These are phyloP conservation scores for Pocillopora verrucosa DNA, from an alignment of 64 coral and sea anemone species.

Conservation along the genomic window DNA sequence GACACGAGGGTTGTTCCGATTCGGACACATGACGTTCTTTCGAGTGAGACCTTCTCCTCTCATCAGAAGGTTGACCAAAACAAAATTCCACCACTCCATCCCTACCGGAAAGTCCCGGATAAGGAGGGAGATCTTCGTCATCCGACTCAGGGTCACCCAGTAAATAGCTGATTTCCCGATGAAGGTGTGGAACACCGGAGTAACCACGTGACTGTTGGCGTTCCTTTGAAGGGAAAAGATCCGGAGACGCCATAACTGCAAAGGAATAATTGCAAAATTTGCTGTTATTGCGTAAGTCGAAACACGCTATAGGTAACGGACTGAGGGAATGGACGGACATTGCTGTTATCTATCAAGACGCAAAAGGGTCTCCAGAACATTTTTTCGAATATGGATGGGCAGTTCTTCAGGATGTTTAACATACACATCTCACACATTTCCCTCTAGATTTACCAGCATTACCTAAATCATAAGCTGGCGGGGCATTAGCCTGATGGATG, in stretches of 20 bases:
- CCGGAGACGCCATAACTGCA: constrained; percentile 63
- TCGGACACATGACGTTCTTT: constrained; percentile 24
- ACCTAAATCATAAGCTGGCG: constrained; percentile 80
- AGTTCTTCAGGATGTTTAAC: too few species aligned
- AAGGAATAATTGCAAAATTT: background rate
- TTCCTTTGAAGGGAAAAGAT: constrained; percentile 52
- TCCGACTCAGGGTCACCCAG: constrained; percentile 68
- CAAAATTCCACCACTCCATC: constrained; percentile 49
- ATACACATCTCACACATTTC: too few species aligned
- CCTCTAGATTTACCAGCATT: background rate
- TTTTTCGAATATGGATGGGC: too few species aligned
- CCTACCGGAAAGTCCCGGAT: constrained; percentile 62
- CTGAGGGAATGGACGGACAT: too few species aligned
- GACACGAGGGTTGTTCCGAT: constrained; percentile 23
- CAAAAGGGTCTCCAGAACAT: too few species aligned
- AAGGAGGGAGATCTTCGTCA: constrained; percentile 86
- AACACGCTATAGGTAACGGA: too few species aligned
- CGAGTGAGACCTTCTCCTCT: background rate
- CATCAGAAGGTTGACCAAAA: constrained; percentile 11
- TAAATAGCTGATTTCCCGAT: constrained; percentile 67
- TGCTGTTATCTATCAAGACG: too few species aligned
- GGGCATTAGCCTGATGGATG: constrained; percentile 61
- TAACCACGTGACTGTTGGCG: constrained; percentile 7
- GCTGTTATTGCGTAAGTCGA: too few species aligned
- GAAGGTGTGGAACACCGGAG: constrained; percentile 38